These are phyloP conservation scores for Graptemys geographica DNA, from an alignment of 2,797 vertebrate genomes.

Conservation along the genomic window DNA sequence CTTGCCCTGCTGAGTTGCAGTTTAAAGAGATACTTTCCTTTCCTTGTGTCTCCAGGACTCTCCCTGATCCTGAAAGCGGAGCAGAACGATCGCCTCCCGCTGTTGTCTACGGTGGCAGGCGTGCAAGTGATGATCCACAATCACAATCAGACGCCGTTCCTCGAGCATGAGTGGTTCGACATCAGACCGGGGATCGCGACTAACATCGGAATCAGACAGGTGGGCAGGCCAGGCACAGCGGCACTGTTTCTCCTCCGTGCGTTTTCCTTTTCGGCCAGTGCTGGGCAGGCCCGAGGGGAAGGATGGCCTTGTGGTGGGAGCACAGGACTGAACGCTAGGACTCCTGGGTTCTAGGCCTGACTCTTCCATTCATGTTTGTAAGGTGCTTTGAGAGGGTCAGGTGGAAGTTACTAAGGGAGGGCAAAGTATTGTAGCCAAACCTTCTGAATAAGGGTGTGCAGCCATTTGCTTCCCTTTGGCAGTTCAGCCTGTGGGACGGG, in stretches of 20 bases:
- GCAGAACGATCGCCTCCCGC: constrained; percentile 72
- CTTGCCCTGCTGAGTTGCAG: not conserved
- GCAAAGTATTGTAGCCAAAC: not conserved
- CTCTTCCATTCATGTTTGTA: not conserved
- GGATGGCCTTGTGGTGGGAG: not conserved
- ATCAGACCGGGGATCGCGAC: constrained; percentile 76
- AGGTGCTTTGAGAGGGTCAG: not conserved
- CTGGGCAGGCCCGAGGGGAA: not conserved
- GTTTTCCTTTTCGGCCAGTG: not conserved
- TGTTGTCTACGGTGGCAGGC: constrained; percentile 71
- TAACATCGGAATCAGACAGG: constrained; percentile 75
- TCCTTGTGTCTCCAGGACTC: constrained; percentile 61
- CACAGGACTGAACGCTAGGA: accelerated
- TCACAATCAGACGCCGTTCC: constrained; percentile 74
- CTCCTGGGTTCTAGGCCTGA: not conserved
- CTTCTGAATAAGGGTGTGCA: not conserved
- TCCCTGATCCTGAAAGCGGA: constrained; percentile 72
- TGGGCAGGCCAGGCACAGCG: not conserved
- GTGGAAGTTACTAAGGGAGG: not conserved
- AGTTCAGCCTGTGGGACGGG: not conserved
- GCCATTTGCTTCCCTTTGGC: not conserved
- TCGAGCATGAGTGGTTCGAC: constrained; percentile 79
- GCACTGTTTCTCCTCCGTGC: not conserved
- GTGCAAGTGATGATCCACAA: constrained; percentile 78
- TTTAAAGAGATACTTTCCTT: not conserved